Evolutionary conservation across 92 coral and sea anemone species (phyloP), one percentile per base, ranked within the genome.

Genomic region (Palythoa heliodiscus): DNA sequence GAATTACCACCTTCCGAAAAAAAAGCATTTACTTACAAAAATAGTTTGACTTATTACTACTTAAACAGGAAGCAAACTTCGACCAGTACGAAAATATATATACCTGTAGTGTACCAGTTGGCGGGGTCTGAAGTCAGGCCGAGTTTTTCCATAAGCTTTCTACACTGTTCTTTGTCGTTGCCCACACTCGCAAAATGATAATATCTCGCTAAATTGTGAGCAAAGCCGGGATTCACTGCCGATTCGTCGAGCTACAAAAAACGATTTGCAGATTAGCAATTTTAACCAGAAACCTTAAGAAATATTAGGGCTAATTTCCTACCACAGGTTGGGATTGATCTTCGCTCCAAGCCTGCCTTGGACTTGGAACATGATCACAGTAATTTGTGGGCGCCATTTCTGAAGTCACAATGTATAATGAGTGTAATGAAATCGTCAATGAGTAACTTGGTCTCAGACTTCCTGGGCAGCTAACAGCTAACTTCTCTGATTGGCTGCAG

Each of bases 361-460:
- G 95, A 76, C 79, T 83, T 19, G 88, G 75, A 23, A 78, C 75
- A 70, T 86, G 83, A 47, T 81, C 86, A 68, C 83, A 87, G 88
- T 88, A 88, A 90, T 92, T 91, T 74, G 88, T 93, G 25, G 95
- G 90, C 70, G 89, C 91, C 98, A 92, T 94, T 94, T 92, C 91
- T 86, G 95, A 93, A 89, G 97, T 93, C 95, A 93, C 83, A 86
- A 92, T 87, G 61, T 76, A 4, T 76, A 52, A 83, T 69, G 71
- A 67, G 17, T 29, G 35, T 29, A 29, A 29, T 29, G 1, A 29
- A 29, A 1, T 29, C 35, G 35, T 29, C 35, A 29, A 29, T 29
- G 53, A 82, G 83, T 82, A 75, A 76, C 35, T 76, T 29, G 70
- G 76, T 35, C 55, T 88, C 50, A 55, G 15, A 55, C 70, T 52